These are phyloP conservation scores for Macroramphosus scolopax DNA, from an alignment of 2,797 vertebrate species.

Conservation along the genomic window DNA sequence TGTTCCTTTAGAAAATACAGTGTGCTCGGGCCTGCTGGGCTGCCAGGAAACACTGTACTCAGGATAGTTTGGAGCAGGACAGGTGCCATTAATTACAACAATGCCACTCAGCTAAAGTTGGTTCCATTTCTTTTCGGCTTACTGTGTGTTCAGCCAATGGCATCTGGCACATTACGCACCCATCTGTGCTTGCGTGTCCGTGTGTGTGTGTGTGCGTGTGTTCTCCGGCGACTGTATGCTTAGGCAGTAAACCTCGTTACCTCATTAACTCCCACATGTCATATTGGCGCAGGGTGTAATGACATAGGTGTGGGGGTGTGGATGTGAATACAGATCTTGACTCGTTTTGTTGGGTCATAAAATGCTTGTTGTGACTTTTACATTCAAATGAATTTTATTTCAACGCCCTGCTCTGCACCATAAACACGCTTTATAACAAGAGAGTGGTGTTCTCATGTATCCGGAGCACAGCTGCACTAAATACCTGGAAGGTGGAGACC, in stretches of 20 bases:
- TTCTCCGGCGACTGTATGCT: too few species aligned
- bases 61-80: constrained; percentile 43
- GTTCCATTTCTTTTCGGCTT: constrained; percentile 39
- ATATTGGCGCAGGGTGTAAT: constrained; percentile 36
- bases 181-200: constrained; percentile 42
- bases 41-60: too few species aligned
- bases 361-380: constrained; percentile 52
- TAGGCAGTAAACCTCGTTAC: constrained; percentile 46
- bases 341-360: constrained; percentile 37
- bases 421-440: constrained; percentile 34
- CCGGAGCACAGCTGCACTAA: constrained; percentile 10
- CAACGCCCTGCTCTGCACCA: constrained; percentile 30
- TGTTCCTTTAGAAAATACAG: too few species aligned
- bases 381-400: constrained; percentile 50
- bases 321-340: constrained; percentile 35
- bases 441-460: constrained; percentile 17
- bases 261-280: constrained; percentile 54
- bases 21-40: constrained; percentile 32
- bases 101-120: constrained; percentile 44
- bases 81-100: constrained; percentile 53
- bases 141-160: too few species aligned
- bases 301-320: constrained; percentile 32
- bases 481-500: too few species aligned
- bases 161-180: too few species aligned
- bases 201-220: constrained; percentile 19